These are phyloP conservation scores for Oncopeltus fasciatus DNA, from an alignment of 1,140 invertebrate species.

Conservation along the genomic window DNA sequence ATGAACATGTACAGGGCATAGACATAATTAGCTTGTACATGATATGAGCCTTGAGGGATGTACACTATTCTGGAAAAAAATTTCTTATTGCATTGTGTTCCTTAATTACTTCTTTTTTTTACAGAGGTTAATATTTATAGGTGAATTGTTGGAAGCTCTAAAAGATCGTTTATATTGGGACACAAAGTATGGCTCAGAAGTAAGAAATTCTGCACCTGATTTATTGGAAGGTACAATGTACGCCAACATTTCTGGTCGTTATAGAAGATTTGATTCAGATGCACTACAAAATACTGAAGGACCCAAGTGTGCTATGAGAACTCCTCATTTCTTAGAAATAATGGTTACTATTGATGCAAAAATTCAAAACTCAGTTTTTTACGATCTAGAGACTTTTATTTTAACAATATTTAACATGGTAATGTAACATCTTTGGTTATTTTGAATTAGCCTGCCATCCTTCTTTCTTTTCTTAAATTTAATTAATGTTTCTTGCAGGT, in stretches of 20 bases:
- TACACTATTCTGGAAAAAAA: too few species aligned
- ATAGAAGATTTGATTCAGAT: background rate
- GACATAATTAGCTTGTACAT: too few species aligned
- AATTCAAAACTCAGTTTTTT: background rate
- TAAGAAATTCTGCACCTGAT: background rate
- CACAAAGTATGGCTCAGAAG: background rate
- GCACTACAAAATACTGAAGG: background rate
- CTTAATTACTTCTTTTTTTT: too few species aligned
- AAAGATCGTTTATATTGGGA: constrained; percentile 14
- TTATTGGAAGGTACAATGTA: too few species aligned
- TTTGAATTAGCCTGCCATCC: background rate
- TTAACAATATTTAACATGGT: constrained; percentile 51
- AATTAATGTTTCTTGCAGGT: constrained; percentile 26
- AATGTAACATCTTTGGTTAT: constrained; percentile 19
- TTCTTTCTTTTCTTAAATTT: background rate
- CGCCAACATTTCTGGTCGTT: background rate
- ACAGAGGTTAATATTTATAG: too few species aligned
- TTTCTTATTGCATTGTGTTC: too few species aligned
- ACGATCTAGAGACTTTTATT: constrained; percentile 36
- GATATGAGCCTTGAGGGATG: too few species aligned
- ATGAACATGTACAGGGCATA: too few species aligned
- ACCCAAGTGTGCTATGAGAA: background rate
- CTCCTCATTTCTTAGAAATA: constrained; percentile 33
- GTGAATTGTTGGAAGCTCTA: background rate
- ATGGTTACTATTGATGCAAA: constrained; percentile 36